Percentiles rank a stretch among this genome's conserved stretches.
These are phyloP conservation scores for Agrypnia vestita DNA, from an alignment of 1,140 invertebrate genomes.

Conservation along the genomic window DNA sequence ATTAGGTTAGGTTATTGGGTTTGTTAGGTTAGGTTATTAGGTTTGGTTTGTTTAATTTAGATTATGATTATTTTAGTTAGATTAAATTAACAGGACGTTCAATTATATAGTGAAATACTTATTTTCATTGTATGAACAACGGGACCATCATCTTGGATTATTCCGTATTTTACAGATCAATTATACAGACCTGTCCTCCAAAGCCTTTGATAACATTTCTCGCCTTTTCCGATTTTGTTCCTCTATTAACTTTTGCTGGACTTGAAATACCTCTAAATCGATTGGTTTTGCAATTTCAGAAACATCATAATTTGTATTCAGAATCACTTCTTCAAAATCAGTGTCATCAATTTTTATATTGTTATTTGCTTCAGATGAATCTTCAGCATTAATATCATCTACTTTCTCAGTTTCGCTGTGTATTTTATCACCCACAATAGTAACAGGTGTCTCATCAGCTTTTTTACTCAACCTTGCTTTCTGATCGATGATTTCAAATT, in stretches of 20 bases:
- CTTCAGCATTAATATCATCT: conserved; percentile 3
- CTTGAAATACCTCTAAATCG: conserved; percentile 78
- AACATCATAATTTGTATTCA: conserved; percentile 67
- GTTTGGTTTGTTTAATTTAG: no score
- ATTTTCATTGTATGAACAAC: no score
- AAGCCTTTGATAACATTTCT: conserved; percentile 80
- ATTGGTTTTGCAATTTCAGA: conserved; percentile 65
- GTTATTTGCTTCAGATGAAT: conserved; percentile 48
- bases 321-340: conserved; percentile 50
- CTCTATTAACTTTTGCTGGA: conserved; percentile 82
- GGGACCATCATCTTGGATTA: no score
- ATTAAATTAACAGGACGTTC: no score
- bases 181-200: conserved; percentile 78
- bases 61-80: no score
- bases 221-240: conserved; percentile 85
- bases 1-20: no score
- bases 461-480: conserved; percentile 47
- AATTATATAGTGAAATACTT: no score
- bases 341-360: conserved; percentile 53
- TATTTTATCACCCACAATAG: conserved; percentile 2
- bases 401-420: neutral
- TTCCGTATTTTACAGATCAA: neutral
- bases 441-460: neutral
- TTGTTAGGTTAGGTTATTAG: no score
- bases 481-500: conserved; percentile 52